Conservation (phyloP, 2,797 vertebrate species). For the Oceanodroma leucorhoa region DNA sequence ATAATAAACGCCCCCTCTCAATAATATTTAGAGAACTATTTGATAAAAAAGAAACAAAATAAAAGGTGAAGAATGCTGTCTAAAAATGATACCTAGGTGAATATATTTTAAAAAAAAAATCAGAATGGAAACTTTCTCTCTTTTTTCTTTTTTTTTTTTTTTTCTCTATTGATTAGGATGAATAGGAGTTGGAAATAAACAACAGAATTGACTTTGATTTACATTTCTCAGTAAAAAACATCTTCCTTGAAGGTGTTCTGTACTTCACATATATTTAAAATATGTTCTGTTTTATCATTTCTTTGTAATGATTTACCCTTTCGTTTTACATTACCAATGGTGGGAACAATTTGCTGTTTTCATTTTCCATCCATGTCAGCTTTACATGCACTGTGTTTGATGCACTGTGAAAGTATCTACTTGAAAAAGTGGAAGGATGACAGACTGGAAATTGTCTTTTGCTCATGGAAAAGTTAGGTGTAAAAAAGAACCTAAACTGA, state of each 20-base stretch:
- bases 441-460: background rate
- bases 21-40: background rate
- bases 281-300: background rate
- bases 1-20: rapidly evolving
- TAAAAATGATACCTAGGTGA: background rate
- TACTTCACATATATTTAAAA: background rate
- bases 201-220: background rate
- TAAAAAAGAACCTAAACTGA: background rate
- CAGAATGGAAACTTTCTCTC: background rate
- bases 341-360: background rate
- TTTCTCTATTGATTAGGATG: background rate
- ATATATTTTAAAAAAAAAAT: background rate
- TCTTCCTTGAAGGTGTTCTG: background rate
- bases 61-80: background rate
- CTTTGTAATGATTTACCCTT: background rate
- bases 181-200: background rate
- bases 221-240: background rate
- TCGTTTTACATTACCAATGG: background rate
- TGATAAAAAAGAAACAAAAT: background rate
- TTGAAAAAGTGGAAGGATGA: background rate
- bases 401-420: background rate
- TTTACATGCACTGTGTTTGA: background rate
- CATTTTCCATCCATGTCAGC: background rate
- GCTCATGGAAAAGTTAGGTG: background rate
- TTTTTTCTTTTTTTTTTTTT: background rate